Evolutionary conservation across 2,113 vertebrate genomes (phyloP), one percentile per base, ranked within the genome.

Genomic region (Ptyas mucosa): DNA sequence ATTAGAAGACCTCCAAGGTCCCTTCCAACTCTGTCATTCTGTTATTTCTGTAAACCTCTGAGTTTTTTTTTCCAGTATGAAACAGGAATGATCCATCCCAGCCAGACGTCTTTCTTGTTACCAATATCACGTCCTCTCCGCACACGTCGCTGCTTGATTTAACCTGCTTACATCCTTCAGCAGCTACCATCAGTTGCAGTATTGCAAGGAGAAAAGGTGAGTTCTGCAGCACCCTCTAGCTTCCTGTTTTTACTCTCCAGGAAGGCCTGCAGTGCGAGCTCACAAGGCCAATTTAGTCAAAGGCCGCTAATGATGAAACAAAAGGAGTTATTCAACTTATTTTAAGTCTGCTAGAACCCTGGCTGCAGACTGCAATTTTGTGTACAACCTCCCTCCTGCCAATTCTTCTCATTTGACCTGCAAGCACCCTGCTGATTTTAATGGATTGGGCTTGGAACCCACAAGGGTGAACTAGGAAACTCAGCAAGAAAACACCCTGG

Each of bases 401-500:
- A 57, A 29, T 55, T 8, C 57, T 0, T 58, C 88, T 94, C 51
- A 90, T 93, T 51, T 7, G 5, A 58, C 88, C 88, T 81, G 57
- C n/a, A 87, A 4, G 1, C 49, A 24, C 43, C 85, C 29, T 29
- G 7, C 89, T 88, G 88, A 5, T 8, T 7, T 92, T 7, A 54
- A 85, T 43, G 10, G 2, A 46, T 61, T 5, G 43, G 91, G 29
- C 26, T 87, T 23, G 1, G 7, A 9, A 39, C 75, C 91, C 51
- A 75, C 23, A 43, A 0, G 15, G 51, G 86, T 92, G 53, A 95
- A 89, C 20, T 2, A 0, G 51, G 92, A 85, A 29, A 18, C 10
- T 39, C 85, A 92, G 93, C 58, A 85, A 90, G 93, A 96, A 95
- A 95, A 95, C 0, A 0, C 86, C 18, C 24, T 61, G 91, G 26